Evolutionary conservation across 1,140 invertebrate species (phyloP), one percentile per base, ranked within the genome.

Genomic region (Aradophagus sp.): DNA sequence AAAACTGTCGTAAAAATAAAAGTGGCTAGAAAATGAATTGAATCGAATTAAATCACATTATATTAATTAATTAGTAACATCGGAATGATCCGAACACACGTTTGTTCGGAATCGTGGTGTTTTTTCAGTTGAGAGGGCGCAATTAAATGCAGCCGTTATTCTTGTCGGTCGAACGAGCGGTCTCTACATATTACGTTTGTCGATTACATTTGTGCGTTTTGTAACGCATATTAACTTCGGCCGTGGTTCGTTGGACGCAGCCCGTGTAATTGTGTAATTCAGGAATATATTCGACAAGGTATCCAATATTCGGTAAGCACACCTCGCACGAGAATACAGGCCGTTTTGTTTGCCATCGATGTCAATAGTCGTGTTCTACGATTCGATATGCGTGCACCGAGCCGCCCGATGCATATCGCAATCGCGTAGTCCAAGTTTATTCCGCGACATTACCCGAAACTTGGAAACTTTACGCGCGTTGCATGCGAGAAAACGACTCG

Each of bases 301-400:
- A 55, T 55, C 34, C 66, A 69, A 62, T 62, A 69, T 69, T 61
- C 36, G 56, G 66, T 26, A 41, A 55, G 36, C 53, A 47, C 56
- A 56, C 38, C 32, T 36, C 36, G 41, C 16, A 65, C 26, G 23
- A 19, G 41, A 26, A 29, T 35, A 38, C 17, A 13, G 27, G 29
- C 36, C 42, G 56, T 55, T 59, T 41, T 20, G 41, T 27, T 58
- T 29, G 14, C 29, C 26, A 16, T 44, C 4, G 34, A 61, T 44
- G 66, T 61, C 55, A 48, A 59, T 61, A 55, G 55, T 55, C 47
- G 12, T 52, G 39, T 59, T 53, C 17, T 26, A 36, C 13, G 34
- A 38, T 17, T 61, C 17, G 56, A 53, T 62, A 62, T 29, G 56
- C 34, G 13, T 39, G 32, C 16, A 26, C 53, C 42, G 36, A 44